Percentiles rank a stretch among this genome's conserved stretches.
phyloP scores from a whole-genome alignment of 1,140 invertebrate species.

The Bombus pascuorum region DNA sequence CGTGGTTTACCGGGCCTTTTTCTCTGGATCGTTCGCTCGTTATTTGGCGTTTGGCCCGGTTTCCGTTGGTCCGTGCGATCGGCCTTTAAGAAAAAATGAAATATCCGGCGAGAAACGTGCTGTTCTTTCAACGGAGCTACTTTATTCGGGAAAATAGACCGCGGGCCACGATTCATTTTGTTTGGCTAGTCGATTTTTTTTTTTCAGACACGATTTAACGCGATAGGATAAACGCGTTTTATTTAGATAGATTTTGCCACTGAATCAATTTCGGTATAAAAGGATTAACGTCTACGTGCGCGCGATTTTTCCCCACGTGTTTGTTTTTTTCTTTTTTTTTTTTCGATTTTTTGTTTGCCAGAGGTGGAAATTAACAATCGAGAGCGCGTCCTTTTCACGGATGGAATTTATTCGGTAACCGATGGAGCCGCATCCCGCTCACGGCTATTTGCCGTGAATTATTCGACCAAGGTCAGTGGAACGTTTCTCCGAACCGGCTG shows the following conservation, averaged over 20 bases:
- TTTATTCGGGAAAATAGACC: slow-evolving; percentile 10
- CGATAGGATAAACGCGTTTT: slow-evolving; percentile 27
- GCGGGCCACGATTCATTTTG: slow-evolving; percentile 25
- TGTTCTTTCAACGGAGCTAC: background rate
- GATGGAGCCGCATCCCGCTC: background rate
- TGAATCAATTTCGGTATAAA: slow-evolving; percentile 19
- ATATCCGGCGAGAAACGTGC: background rate
- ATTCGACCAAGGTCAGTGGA: slow-evolving; percentile 50
- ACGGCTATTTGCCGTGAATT: slow-evolving; percentile 29
- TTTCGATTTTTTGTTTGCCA: background rate
- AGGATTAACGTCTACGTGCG: slow-evolving; percentile 14
- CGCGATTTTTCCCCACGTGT: background rate
- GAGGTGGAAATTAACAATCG: slow-evolving; percentile 14
- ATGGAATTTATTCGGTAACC: slow-evolving; percentile 13
- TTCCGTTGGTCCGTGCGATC: slow-evolving; percentile 1
- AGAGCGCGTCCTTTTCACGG: slow-evolving; percentile 9
- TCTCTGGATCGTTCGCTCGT: no score
- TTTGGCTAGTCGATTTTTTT: background rate
- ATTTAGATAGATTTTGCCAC: slow-evolving; percentile 19
- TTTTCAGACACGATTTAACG: slow-evolving; percentile 1
- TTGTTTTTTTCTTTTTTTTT: background rate
- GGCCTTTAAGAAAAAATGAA: slow-evolving; percentile 22
- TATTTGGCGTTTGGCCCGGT: no score
- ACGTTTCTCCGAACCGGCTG: background rate
- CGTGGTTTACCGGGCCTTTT: background rate